A percentile compares a stretch with the other conserved stretches of the same genome.
Evolutionary conservation across 2,797 vertebrate genomes (phyloP).

Genomic region (Triplophysa yarkandensis): DNA sequence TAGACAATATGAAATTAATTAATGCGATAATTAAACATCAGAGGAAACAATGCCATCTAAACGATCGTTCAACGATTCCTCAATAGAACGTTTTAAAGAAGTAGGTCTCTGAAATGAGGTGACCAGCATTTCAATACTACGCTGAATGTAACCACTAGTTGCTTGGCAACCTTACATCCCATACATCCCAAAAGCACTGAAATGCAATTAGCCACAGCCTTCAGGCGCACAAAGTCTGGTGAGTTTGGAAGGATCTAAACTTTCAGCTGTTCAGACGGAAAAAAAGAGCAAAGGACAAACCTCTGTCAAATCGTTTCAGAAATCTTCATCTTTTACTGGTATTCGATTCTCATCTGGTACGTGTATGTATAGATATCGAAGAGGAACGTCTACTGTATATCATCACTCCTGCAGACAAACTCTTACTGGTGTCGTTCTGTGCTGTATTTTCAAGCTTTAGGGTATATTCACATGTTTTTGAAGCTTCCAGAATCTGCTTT

Average conservation of each 20-base stretch:
- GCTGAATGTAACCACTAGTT: slow-evolving; percentile 17
- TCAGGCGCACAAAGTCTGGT: slow-evolving; percentile 7
- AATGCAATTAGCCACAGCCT: slow-evolving; percentile 17
- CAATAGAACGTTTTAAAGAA: neutral
- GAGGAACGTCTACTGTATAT: too few relatives aligned
- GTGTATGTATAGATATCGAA: too few relatives aligned
- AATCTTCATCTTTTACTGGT: too few relatives aligned
- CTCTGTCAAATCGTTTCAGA: neutral
- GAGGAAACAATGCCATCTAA: neutral
- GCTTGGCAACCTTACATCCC: neutral
- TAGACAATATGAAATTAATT: neutral
- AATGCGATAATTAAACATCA: too few relatives aligned
- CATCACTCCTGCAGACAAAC: too few relatives aligned
- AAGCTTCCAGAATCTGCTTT: too few relatives aligned
- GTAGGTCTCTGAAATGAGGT: neutral
- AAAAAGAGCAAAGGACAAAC: neutral
- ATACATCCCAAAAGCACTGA: neutral
- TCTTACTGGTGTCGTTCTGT: too few relatives aligned
- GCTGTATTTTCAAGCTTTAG: too few relatives aligned
- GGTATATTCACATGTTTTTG: too few relatives aligned
- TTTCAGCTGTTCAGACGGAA: neutral
- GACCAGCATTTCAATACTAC: neutral
- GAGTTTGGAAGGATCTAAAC: neutral
- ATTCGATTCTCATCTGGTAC: too few relatives aligned
- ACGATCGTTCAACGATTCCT: neutral